Base-by-base conservation (phyloP, 2,888 invertebrate genomes). In the Dexiosoma caninum region DNA sequence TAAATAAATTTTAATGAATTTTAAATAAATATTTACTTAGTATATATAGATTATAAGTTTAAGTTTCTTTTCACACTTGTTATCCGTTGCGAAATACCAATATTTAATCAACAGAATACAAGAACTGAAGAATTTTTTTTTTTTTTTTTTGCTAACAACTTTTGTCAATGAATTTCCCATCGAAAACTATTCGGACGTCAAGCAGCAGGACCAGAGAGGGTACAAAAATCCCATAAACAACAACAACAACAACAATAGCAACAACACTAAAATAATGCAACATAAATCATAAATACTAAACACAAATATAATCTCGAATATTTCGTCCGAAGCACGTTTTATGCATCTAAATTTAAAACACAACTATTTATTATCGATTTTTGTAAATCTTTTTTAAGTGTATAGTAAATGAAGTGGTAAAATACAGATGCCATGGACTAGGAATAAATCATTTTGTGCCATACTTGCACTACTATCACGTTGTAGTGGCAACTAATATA, bases 361-460 rank as follows among this genome's bases (percentile, higher is more conserved):
- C 42, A 62, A 69, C 64, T 77, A 81, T 81, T 81, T 77, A 77
- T 81, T 81, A 72, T 64, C 77, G 77, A 81, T 77, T 77, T 67
- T 72, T 55, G 46, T 62, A 81, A 81, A 69, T 69, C 72, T 77
- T 81, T 77, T 77, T 57, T 64, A 62, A 72, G 67, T 72, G 67
- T 42, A 69, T 44, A 77, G 62, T 72, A 72, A 72, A 57, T 77
- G 77, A 77, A 77, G 51, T 77, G 76, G 76, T 60, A 69, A 69
- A 72, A 62, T 75, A 64, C 64, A 69, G 23, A 72, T 64, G 75
- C 37, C 72, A 72, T 55, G 53, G 42, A 77, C 67, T 21, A 57
- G 27, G 51, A 49, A 72, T 77, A 77, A 72, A 69, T 77, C 72
- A 72, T 53, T 53, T 42, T 53, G 21, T 44, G 32, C 51, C 40